Conservation (phyloP, 2,888 invertebrate genomes). For the Eristalis tenax region DNA sequence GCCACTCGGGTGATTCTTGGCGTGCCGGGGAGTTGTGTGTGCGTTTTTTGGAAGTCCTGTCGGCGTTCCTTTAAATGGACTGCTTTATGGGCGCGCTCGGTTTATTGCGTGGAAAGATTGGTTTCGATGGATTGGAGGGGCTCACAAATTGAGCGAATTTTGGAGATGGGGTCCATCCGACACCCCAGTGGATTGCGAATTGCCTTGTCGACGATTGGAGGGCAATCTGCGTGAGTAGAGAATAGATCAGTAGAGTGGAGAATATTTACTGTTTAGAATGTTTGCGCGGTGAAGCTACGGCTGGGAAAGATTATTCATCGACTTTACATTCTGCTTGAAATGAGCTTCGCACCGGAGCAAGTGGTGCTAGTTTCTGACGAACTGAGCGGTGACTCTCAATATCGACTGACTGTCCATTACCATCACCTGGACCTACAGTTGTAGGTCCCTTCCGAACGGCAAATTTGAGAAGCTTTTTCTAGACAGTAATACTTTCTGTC, state of each 20-base stretch:
- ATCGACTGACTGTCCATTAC: too few relatives aligned
- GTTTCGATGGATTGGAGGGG: slow-evolving; percentile 11
- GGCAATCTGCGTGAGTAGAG: not conserved
- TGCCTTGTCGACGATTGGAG: not conserved
- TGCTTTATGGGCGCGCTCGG: slow-evolving; percentile 63
- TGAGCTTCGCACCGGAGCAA: too few relatives aligned
- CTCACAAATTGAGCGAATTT: not conserved
- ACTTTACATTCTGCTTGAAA: too few relatives aligned
- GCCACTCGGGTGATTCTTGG: slow-evolving; percentile 9
- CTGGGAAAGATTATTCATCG: too few relatives aligned
- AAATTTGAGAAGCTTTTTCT: too few relatives aligned
- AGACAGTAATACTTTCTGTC: too few relatives aligned
- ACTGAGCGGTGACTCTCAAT: too few relatives aligned
- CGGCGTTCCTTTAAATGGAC: slow-evolving; percentile 20
- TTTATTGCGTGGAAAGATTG: slow-evolving; percentile 71
- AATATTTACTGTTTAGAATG: not conserved
- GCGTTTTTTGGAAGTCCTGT: not conserved
- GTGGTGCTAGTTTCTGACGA: too few relatives aligned
- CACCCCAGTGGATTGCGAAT: not conserved
- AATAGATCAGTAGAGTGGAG: too few relatives aligned
- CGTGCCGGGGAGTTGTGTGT: not conserved
- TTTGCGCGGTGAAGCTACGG: too few relatives aligned
- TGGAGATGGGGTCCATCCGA: not conserved
- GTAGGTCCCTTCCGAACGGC: too few relatives aligned
- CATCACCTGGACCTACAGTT: too few relatives aligned